A percentile compares a stretch with the other conserved stretches of the same genome.
These are phyloP conservation scores for Anthrax anthrax DNA, from an alignment of 2,888 invertebrate genomes.

Conservation along the genomic window DNA sequence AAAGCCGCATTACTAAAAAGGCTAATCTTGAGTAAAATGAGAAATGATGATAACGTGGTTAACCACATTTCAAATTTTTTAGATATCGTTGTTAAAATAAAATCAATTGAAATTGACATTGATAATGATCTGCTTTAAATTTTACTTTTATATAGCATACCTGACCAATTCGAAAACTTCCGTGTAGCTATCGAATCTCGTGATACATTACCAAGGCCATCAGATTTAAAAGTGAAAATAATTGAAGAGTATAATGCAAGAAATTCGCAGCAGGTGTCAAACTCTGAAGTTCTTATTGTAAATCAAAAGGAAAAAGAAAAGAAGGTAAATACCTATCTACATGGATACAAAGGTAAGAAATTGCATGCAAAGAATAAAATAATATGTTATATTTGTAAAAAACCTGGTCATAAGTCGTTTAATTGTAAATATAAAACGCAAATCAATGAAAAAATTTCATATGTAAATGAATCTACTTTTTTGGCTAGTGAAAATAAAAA, in stretches of 20 bases:
- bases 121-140: background rate
- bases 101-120: background rate
- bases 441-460: background rate
- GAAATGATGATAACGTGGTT: too few relatives aligned
- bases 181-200: background rate
- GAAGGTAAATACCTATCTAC: background rate
- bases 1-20: background rate
- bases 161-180: background rate
- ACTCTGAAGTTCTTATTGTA: background rate
- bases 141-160: background rate
- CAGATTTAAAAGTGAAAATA: background rate
- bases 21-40: too few relatives aligned
- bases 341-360: background rate
- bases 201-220: background rate
- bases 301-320: background rate
- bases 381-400: background rate
- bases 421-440: background rate
- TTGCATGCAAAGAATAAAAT: background rate
- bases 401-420: background rate
- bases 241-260: background rate
- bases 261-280: background rate
- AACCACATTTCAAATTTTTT: background rate
- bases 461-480: background rate
- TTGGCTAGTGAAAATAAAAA: background rate
- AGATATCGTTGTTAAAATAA: background rate